Evolutionary conservation across 2,113 vertebrate genomes (phyloP).

Genomic region (Stictonetta naevosa): DNA sequence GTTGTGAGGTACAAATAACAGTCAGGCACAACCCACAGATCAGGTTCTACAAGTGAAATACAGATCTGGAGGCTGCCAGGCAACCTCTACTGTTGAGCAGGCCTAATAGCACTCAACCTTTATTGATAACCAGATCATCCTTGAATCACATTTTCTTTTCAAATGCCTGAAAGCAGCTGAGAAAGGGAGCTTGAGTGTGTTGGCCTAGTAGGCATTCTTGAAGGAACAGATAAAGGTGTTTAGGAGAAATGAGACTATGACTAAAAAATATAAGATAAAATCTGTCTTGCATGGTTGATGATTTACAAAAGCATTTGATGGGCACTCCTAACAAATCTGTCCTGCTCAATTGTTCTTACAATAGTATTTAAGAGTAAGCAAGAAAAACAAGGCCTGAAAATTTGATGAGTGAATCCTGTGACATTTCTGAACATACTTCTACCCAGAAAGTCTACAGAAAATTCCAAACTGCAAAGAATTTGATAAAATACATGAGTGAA

Average conservation of each 20-base stretch:
- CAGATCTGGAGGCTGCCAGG: not conserved
- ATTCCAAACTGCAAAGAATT: not conserved
- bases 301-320: not conserved
- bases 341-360: not conserved
- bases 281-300: not conserved
- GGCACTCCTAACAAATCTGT: not conserved
- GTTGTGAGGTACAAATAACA: not conserved
- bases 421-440: not conserved
- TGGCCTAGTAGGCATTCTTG: not conserved
- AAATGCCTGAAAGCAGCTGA: not conserved
- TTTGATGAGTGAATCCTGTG: not conserved
- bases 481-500: not conserved
- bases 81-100: not conserved
- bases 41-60: not conserved
- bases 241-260: not conserved
- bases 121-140: not conserved
- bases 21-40: not conserved
- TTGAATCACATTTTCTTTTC: not conserved
- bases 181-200: not conserved
- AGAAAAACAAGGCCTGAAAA: not conserved
- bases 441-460: not conserved
- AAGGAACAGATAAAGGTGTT: not conserved
- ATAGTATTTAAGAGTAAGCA: not conserved
- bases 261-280: not conserved
- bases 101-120: not conserved